Evolutionary conservation across 2,888 invertebrate genomes (phyloP).

Genomic region (Calephelis perditalis): DNA sequence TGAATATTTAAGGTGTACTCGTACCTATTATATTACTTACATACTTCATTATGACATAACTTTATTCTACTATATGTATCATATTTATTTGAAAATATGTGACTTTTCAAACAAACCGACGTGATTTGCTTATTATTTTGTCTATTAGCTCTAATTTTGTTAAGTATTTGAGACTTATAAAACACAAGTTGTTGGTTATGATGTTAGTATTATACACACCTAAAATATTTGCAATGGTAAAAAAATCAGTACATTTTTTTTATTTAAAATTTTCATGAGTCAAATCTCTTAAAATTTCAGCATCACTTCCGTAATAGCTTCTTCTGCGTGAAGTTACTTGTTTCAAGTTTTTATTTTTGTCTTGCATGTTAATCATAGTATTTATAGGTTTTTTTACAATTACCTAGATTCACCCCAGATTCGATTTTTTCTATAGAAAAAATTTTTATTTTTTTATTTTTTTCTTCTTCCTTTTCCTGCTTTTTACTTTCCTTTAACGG

Average conservation of each 20-base stretch:
- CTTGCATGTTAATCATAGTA: conserved; percentile 1
- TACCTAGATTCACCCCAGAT: not conserved
- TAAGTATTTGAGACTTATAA: no score
- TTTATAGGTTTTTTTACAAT: not conserved
- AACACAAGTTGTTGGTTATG: no score
- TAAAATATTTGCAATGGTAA: no score
- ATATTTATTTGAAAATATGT: no score
- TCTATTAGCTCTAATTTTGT: no score
- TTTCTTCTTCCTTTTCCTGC: not conserved
- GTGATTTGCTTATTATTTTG: no score
- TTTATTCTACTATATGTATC: no score
- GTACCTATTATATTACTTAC: no score
- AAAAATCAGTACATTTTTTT: not conserved
- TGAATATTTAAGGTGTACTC: no score
- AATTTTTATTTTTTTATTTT: not conserved
- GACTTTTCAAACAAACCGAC: no score
- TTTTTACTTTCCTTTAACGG: not conserved
- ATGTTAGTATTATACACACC: no score
- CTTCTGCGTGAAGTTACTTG: not conserved
- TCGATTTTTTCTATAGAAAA: not conserved
- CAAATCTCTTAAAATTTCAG: not conserved
- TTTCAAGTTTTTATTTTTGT: conserved; percentile 1
- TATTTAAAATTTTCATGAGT: not conserved
- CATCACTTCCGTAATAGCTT: conserved; percentile 6
- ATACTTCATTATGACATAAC: no score